A percentile compares a stretch with the other conserved stretches of the same genome.
Conservation (phyloP, 2,888 invertebrate species). For the Autographa pulchrina region DNA sequence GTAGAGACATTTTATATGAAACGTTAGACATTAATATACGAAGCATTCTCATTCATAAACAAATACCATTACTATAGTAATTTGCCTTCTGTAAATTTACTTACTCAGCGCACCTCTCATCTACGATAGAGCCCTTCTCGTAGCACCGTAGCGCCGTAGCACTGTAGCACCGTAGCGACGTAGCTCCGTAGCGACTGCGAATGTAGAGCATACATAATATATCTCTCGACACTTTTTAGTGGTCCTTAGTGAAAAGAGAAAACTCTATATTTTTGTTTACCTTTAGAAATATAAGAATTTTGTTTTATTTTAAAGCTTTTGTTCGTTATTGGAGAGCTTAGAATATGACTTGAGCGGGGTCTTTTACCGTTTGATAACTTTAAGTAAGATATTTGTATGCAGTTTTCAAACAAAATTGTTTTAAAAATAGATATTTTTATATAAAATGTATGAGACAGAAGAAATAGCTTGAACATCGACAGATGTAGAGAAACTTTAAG, state of each 20-base stretch:
- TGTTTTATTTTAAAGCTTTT: conserved; percentile 1
- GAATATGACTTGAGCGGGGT: neutral
- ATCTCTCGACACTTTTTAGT: conserved; percentile 54
- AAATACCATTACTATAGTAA: conserved; percentile 29
- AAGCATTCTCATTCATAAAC: conserved; percentile 3
- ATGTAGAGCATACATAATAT: conserved; percentile 58
- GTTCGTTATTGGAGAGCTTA: neutral
- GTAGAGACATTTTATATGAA: neutral
- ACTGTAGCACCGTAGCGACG: conserved; percentile 34
- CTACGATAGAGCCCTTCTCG: conserved; percentile 60
- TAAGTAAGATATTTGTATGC: neutral
- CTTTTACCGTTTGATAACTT: neutral
- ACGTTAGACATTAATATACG: conserved; percentile 8
- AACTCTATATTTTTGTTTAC: conserved; percentile 36
- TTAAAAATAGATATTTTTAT: too few relatives aligned
- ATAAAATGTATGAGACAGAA: too few relatives aligned
- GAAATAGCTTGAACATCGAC: too few relatives aligned
- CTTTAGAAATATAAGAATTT: conserved; percentile 13
- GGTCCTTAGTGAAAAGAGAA: conserved; percentile 55
- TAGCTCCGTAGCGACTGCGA: conserved; percentile 45
- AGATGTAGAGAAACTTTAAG: too few relatives aligned
- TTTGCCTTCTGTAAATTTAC: conserved; percentile 43
- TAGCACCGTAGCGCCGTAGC: conserved; percentile 50
- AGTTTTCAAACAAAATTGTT: too few relatives aligned
- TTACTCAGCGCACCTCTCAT: conserved; percentile 47